These are phyloP conservation scores for Galerucella nymphaeae DNA, from an alignment of 2,888 invertebrate species.

Conservation along the genomic window DNA sequence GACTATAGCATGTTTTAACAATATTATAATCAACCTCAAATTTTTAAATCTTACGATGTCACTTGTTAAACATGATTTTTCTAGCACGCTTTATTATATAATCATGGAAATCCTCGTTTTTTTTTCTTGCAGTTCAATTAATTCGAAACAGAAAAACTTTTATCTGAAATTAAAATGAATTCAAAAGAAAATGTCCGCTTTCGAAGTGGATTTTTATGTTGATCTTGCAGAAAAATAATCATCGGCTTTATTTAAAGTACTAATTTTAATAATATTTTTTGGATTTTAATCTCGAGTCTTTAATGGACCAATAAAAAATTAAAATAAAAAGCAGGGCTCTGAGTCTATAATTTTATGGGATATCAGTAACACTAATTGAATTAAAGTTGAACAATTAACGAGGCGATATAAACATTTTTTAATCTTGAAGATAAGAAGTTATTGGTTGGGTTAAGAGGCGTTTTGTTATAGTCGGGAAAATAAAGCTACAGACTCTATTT, in stretches of 20 bases:
- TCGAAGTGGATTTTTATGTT: not conserved
- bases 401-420: not conserved
- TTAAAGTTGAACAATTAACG: not conserved
- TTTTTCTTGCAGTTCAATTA: not conserved
- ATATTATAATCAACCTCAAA: no score
- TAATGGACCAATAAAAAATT: slow-evolving; percentile 4
- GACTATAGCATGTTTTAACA: no score
- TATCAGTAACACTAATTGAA: not conserved
- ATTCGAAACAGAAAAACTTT: not conserved
- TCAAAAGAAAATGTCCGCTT: not conserved
- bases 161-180: not conserved
- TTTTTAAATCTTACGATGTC: no score
- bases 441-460: no score
- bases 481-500: no score
- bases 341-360: not conserved
- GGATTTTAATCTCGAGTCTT: not conserved
- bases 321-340: not conserved
- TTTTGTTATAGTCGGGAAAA: no score
- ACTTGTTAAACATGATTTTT: not conserved
- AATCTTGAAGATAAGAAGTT: no score
- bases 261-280: not conserved
- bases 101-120: not conserved
- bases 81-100: not conserved
- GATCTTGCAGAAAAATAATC: not conserved
- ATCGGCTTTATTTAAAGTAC: not conserved